These are phyloP conservation scores for Dolichomitus sp. DNA, from an alignment of 2,888 invertebrate species.

Conservation along the genomic window DNA sequence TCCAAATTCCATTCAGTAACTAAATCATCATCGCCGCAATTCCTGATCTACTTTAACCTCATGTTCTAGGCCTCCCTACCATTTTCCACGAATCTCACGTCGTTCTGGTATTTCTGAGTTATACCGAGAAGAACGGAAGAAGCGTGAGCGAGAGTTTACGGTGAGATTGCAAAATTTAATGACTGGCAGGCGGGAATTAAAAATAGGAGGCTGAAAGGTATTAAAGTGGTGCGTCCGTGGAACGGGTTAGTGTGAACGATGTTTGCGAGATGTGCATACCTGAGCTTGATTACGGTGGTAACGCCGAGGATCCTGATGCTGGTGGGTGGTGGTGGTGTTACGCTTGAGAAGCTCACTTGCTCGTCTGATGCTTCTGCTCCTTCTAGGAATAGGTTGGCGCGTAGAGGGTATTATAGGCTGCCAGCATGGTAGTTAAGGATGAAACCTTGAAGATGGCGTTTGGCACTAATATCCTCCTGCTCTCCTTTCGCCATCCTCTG, in stretches of 20 bases:
- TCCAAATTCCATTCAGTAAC: not conserved
- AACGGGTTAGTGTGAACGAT: conserved; percentile 38
- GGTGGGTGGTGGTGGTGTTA: conserved; percentile 26
- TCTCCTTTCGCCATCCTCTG: conserved; percentile 44
- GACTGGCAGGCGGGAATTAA: conserved; percentile 46
- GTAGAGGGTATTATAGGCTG: conserved; percentile 35
- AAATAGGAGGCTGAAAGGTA: conserved; percentile 31
- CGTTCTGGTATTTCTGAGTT: conserved; percentile 17
- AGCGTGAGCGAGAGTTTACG: conserved; percentile 45
- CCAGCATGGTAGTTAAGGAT: conserved; percentile 71
- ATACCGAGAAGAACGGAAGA: conserved; percentile 34
- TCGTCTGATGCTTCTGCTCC: conserved; percentile 30
- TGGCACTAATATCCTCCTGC: conserved; percentile 78
- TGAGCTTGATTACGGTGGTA: conserved; percentile 33
- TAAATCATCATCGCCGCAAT: conserved; percentile 2
- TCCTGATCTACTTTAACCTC: not conserved
- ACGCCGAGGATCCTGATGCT: conserved; percentile 35
- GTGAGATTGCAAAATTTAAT: conserved; percentile 63
- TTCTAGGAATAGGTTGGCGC: conserved; percentile 7
- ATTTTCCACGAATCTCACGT: not conserved
- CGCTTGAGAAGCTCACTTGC: conserved; percentile 55
- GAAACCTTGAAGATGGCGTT: conserved; percentile 77
- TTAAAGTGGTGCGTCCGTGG: conserved; percentile 24
- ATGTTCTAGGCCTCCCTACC: not conserved
- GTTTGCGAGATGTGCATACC: conserved; percentile 54